Percentiles rank a stretch among this genome's conserved stretches.
These are phyloP conservation scores for Ryuthela nishihirai DNA, from an alignment of 2,888 invertebrate genomes.

Conservation along the genomic window DNA sequence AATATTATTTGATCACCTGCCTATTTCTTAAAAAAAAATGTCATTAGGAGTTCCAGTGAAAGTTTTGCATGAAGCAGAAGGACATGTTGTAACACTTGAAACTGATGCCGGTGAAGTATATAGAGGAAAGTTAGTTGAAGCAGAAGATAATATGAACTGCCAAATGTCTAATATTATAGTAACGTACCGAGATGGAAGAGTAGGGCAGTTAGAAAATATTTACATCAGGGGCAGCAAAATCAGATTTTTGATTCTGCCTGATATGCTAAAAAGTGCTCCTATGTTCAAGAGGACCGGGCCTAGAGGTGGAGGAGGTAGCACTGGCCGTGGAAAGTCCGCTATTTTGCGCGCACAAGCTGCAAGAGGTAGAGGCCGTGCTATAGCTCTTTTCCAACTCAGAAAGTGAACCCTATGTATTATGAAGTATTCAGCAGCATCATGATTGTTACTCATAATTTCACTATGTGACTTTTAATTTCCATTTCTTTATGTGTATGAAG, in stretches of 20 bases:
- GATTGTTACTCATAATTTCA: no score
- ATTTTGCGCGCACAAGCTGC: conserved; percentile 89
- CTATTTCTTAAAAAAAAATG: no score
- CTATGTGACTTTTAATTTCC: no score
- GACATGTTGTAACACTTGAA: conserved; percentile 97
- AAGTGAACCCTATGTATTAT: no score
- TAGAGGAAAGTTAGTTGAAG: conserved; percentile 92
- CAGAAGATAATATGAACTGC: conserved; percentile 99
- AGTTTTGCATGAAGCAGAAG: conserved; percentile 99
- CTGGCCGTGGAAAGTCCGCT: conserved; percentile 77
- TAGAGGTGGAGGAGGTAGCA: conserved; percentile 63
- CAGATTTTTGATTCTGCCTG: conserved; percentile 92
- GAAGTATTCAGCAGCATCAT: no score
- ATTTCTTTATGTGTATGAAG: no score
- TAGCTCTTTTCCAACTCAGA: no score
- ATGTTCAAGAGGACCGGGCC: conserved; percentile 57
- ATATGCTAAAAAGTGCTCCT: conserved; percentile 85
- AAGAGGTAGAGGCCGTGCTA: no score
- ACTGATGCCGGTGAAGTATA: conserved; percentile 99
- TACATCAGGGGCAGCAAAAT: conserved; percentile 98
- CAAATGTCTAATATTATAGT: conserved; percentile 92
- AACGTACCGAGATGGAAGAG: conserved; percentile 90
- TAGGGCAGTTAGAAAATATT: conserved; percentile 94
- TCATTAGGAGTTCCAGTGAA: conserved; percentile 99
- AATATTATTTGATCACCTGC: no score